Conservation (phyloP, 2,113 vertebrate species). For the Lagopus muta region DNA sequence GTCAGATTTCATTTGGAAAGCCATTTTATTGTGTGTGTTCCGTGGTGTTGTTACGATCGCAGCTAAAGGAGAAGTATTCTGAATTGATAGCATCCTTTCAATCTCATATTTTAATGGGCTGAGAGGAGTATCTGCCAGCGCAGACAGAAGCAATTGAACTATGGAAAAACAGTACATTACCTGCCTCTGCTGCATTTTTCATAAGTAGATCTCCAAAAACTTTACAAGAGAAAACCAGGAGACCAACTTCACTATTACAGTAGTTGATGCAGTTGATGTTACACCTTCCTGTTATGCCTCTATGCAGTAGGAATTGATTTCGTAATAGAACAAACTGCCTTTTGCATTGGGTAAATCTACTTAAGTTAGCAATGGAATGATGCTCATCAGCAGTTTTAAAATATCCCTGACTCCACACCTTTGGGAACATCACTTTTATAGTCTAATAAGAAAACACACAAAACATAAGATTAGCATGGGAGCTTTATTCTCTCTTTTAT, state of each 20-base stretch:
- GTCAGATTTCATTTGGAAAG: constrained; percentile 1
- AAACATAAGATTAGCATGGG: constrained; percentile 28
- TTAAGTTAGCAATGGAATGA: constrained; percentile 12
- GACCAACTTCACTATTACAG: too few relatives aligned
- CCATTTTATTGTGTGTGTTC: background rate
- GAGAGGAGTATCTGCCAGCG: background rate
- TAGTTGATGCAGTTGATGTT: background rate
- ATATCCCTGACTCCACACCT: background rate
- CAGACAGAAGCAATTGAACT: background rate
- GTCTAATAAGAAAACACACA: constrained; percentile 19
- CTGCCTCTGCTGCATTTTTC: background rate
- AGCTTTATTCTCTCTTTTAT: constrained; percentile 40
- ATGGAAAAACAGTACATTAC: background rate
- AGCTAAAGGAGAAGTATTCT: background rate
- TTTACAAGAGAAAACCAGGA: background rate
- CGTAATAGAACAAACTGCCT: background rate
- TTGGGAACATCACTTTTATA: constrained; percentile 27
- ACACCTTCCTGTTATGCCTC: background rate
- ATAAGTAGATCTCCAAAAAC: background rate
- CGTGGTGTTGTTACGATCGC: background rate
- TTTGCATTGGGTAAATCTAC: constrained; percentile 12
- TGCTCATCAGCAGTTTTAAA: constrained; percentile 28
- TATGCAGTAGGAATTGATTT: background rate
- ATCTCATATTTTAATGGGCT: background rate
- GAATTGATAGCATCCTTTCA: background rate